A percentile compares a stretch with the other conserved stretches of the same genome.
Conservation (phyloP, 2,113 vertebrate genomes). For the Lamprotornis superbus region DNA sequence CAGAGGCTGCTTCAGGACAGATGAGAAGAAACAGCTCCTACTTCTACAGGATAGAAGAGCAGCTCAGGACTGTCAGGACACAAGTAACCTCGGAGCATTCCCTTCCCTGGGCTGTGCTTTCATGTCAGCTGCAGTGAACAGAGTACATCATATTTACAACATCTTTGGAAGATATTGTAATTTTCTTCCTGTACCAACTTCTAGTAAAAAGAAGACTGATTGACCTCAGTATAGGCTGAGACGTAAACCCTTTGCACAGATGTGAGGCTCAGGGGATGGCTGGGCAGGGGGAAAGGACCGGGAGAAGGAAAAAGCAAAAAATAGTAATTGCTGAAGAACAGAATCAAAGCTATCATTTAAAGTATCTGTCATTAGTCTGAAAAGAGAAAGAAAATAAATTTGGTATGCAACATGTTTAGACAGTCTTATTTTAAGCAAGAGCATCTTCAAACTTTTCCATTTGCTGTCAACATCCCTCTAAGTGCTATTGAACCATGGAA, state of each 20-base stretch:
- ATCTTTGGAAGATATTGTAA: background rate
- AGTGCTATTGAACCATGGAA: constrained; percentile 42
- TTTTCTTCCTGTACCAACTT: background rate
- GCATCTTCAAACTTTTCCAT: constrained; percentile 34
- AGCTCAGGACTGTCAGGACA: background rate
- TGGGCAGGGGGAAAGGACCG: no score
- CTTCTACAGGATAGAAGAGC: background rate
- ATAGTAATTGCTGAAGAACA: background rate
- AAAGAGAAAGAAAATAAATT: background rate
- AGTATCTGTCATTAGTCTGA: background rate
- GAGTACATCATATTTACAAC: background rate
- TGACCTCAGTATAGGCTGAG: background rate
- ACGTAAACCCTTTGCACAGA: background rate
- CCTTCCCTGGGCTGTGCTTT: background rate
- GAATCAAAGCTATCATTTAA: background rate
- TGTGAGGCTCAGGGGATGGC: fast-evolving
- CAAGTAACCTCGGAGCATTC: background rate
- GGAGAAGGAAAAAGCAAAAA: background rate
- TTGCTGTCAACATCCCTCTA: constrained; percentile 3
- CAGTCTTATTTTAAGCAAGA: background rate
- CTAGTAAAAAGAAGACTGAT: background rate
- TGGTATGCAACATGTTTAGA: background rate
- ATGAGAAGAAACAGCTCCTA: background rate
- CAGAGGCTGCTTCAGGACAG: background rate
- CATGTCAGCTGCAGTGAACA: background rate